Evolutionary conservation across 2,113 vertebrate species (phyloP), one percentile per base, ranked within the genome.

Genomic region (Paramormyrops kingsleyae): DNA sequence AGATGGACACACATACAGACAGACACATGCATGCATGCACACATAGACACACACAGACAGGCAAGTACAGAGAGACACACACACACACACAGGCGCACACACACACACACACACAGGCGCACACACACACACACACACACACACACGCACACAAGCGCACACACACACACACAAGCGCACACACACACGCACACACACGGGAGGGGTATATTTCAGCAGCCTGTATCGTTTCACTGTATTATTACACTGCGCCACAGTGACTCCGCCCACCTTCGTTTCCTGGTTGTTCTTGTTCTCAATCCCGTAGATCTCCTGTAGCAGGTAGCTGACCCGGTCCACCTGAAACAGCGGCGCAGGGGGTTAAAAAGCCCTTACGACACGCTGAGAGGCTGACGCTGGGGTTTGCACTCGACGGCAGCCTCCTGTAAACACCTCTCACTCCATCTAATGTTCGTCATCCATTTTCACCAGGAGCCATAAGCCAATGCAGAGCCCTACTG

Each of bases 251-350:
- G 3, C n/a, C 3, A 4, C n/a, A 31, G 62, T 52, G 83, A 12
- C 5, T 88, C 2, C 10, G 19, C n/a, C 10, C 90, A 99, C 99
- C 98, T 99, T 99, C 0, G 97, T 99, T 92, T 99, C 98, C 92
- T 99, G 98, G 95, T 98, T 99, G 95, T 98, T 99, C 93, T 99
- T 99, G 94, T 99, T 99, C 94, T 99, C 99, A 0, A 99, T 99
- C 90, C 99, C 99, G 0, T 99, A 99, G 94, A 99, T 99, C 95
- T 99, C 99, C 96, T 99, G 99, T 9, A 99, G 95, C 91, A 99
- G 95, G 93, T 99, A 99, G 94, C 99, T 99, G 92, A 99, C 99
- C 19, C 99, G 97, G 92, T 99, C 99, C 92, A 99, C 99, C 99
- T 99, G 52, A 89, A 83, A 31, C 13, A 31, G n/a, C 1, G 21